Evolutionary conservation across 2,113 vertebrate genomes (phyloP), one percentile per base, ranked within the genome.

Genomic region (Peromyscus polionotus): DNA sequence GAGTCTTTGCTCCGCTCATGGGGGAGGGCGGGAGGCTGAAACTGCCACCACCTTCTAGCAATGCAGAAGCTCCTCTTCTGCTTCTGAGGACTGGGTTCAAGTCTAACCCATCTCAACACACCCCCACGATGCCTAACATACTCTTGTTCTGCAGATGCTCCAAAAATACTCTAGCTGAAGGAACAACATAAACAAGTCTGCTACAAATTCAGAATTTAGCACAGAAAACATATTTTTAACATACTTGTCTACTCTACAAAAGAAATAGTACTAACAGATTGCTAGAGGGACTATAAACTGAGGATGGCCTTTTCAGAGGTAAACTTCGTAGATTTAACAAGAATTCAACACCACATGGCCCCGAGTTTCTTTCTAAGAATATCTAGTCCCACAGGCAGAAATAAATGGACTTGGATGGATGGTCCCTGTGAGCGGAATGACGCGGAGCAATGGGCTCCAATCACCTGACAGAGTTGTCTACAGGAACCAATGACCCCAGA

Each of bases 201-300:
- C 87, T 45, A 19, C 39, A 59, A 94, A 95, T 88, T 97, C 76
- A 88, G 20, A 95, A 93, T 90, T 95, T 80, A 97, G 90, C 79
- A 94, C 63, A 73, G 85, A 79, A 81, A 77, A 90, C 77, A 12
- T 73, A 28, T 85, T 96, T 95, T 65, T 9, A 67, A 88, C 76
- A 85, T 39, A 67, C 91, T 45, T 91, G 61, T 88, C 72, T 96
- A 76, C 36, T 86, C 61, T 65, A 80, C 68, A 54, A 86, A 95
- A 22, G 33, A 84, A 95, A 75, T 17, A 3, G 5, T 31, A 90
- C 19, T 83, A 83, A 80, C 0, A 94, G 94, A 57, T 51, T 83
- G 14, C 17, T 80, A 24, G 84, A 92, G 72, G 65, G 28, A 95
- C 28, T n/a, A 91, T 45, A 57, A 95, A 90, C 51, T 79, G 65